Percentiles rank a stretch among this genome's conserved stretches.
Conservation (phyloP, 2,888 invertebrate genomes). For the Sinelater perroti region DNA sequence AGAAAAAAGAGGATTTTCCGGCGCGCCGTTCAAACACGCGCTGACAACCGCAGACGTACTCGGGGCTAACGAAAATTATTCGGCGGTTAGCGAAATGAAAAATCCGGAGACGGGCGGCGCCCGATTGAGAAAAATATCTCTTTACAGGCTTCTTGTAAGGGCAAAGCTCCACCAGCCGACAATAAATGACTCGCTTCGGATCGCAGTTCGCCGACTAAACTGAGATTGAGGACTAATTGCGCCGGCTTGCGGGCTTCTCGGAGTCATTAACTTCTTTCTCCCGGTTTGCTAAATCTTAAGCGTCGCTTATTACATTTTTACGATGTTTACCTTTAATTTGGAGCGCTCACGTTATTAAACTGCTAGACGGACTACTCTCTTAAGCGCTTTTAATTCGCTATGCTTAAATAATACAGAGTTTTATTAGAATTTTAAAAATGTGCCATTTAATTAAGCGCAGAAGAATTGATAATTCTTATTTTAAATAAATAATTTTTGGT, state of each 20-base stretch:
- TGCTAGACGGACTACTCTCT: no score
- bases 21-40: no score
- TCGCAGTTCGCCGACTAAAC: slow-evolving; percentile 12
- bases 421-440: no score
- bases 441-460: no score
- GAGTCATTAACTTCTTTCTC: slow-evolving; percentile 18
- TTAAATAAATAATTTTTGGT: no score
- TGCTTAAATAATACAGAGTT: no score
- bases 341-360: no score
- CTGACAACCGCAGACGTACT: no score
- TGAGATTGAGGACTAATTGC: slow-evolving; percentile 18
- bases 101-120: background rate
- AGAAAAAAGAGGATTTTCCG: no score
- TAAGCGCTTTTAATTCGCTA: no score
- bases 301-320: slow-evolving; percentile 13
- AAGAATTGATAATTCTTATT: no score
- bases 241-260: slow-evolving; percentile 7
- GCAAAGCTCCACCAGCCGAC: slow-evolving; percentile 4
- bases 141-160: slow-evolving; percentile 1
- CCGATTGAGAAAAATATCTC: slow-evolving; percentile 1
- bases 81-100: slow-evolving; percentile 1
- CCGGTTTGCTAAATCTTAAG: slow-evolving; percentile 2
- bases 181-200: slow-evolving; percentile 17
- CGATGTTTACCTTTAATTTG: slow-evolving; percentile 15
- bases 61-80: background rate